A percentile compares a stretch with the other conserved stretches of the same genome.
These are phyloP conservation scores for Allacma fusca DNA, from an alignment of 2,888 invertebrate species.

Conservation along the genomic window DNA sequence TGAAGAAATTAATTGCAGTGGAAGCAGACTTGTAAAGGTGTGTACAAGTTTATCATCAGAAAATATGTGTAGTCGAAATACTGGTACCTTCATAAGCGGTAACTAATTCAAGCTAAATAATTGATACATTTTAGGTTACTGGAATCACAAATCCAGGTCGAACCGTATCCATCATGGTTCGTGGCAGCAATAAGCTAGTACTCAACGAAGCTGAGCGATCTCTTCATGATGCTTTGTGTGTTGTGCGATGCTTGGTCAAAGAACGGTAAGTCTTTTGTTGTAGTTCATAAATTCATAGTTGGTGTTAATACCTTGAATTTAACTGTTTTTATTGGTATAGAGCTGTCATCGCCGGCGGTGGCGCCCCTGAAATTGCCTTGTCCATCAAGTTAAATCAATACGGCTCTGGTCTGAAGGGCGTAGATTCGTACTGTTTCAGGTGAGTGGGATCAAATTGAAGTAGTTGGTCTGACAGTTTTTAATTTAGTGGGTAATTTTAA, in stretches of 20 bases:
- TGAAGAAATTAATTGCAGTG: slow-evolving; percentile 90
- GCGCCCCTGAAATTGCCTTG: slow-evolving; percentile 96
- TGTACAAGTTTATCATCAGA: too few species aligned
- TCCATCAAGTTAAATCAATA: slow-evolving; percentile 82
- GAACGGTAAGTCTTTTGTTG: slow-evolving; percentile 68
- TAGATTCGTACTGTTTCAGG: slow-evolving; percentile 91
- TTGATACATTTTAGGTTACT: slow-evolving; percentile 71
- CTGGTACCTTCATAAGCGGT: too few species aligned
- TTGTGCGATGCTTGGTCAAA: slow-evolving; percentile 95
- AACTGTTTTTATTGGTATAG: slow-evolving; percentile 62
- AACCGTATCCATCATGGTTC: slow-evolving; percentile 91
- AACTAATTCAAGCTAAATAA: too few species aligned
- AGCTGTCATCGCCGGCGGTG: slow-evolving; percentile 93
- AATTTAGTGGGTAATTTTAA: too few species aligned
- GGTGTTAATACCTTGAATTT: too few species aligned
- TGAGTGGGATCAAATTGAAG: slow-evolving; percentile 45
- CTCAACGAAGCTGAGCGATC: slow-evolving; percentile 91
- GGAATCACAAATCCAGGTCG: slow-evolving; percentile 87
- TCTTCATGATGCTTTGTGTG: slow-evolving; percentile 89
- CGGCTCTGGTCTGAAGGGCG: slow-evolving; percentile 85
- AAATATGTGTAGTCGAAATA: too few species aligned
- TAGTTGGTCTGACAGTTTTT: too few species aligned
- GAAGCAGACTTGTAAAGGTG: slow-evolving; percentile 89
- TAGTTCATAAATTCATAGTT: neutral
- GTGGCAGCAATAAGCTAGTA: slow-evolving; percentile 87